These are phyloP conservation scores for Dascillus cervinus DNA, from an alignment of 2,888 invertebrate genomes.

Conservation along the genomic window DNA sequence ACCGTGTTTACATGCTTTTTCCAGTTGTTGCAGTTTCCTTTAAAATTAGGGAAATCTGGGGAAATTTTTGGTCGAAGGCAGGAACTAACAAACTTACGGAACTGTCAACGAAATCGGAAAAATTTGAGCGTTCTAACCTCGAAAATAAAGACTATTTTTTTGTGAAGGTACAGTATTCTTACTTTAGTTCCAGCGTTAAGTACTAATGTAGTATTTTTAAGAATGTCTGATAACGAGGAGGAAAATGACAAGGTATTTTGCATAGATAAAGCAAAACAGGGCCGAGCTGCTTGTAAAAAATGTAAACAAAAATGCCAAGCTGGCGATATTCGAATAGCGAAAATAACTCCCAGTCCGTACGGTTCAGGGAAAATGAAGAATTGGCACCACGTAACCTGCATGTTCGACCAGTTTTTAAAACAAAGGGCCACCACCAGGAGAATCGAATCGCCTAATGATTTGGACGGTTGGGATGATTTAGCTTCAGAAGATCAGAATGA, in stretches of 20 bases:
- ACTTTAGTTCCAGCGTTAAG: too few relatives aligned
- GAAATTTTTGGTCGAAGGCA: too few relatives aligned
- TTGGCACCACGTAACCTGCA: constrained; percentile 74
- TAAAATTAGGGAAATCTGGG: too few relatives aligned
- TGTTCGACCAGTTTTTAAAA: constrained; percentile 70
- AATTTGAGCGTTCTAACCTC: too few relatives aligned
- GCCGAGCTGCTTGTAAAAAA: constrained; percentile 76
- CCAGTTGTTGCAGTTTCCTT: too few relatives aligned
- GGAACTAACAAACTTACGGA: too few relatives aligned
- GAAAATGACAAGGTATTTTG: constrained; percentile 50
- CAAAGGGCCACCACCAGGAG: constrained; percentile 76
- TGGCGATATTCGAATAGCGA: constrained; percentile 68
- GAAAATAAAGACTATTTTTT: too few relatives aligned
- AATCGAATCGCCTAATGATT: constrained; percentile 68
- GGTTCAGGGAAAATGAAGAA: constrained; percentile 68
- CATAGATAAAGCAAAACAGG: constrained; percentile 73
- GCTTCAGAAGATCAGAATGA: constrained; percentile 58
- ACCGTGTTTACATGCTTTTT: too few relatives aligned
- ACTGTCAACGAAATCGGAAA: too few relatives aligned
- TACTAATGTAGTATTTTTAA: background rate
- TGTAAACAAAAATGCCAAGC: constrained; percentile 73
- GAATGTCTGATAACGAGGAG: background rate
- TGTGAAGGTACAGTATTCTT: too few relatives aligned
- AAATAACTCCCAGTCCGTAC: constrained; percentile 71
- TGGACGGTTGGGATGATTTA: constrained; percentile 68